These are phyloP conservation scores for Apis dorsata DNA, from an alignment of 1,140 invertebrate genomes.

Conservation along the genomic window DNA sequence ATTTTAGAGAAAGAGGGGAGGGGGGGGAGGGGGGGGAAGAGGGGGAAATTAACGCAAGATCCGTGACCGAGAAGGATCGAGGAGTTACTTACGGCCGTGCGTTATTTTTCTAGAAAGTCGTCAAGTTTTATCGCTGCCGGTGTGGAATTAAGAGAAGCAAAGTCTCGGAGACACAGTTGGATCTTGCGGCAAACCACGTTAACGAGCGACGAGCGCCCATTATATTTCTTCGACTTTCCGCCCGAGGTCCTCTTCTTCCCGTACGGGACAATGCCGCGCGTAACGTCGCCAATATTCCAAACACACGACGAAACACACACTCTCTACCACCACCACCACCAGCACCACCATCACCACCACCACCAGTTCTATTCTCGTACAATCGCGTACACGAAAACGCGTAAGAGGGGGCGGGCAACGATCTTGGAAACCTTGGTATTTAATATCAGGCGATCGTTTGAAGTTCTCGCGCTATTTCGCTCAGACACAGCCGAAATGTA, in stretches of 20 bases:
- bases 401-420: not conserved
- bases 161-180: not conserved
- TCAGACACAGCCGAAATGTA: constrained; percentile 27
- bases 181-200: not conserved
- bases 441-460: not conserved
- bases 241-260: not conserved
- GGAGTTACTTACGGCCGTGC: not conserved
- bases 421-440: not conserved
- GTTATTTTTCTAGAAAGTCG: not conserved
- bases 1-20: no score
- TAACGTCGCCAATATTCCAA: no score
- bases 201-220: not conserved
- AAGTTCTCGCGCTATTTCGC: constrained; percentile 16
- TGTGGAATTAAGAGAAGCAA: not conserved
- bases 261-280: no score
- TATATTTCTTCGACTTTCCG: no score
- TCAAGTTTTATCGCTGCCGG: not conserved
- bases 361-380: not conserved
- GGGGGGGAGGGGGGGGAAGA: no score
- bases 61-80: not conserved
- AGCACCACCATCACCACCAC: no score
- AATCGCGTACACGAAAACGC: not conserved
- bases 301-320: no score
- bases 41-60: not conserved
- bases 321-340: no score